Evolutionary conservation across 1,140 invertebrate species (phyloP).

Genomic region (Brachionus paranguensis): DNA sequence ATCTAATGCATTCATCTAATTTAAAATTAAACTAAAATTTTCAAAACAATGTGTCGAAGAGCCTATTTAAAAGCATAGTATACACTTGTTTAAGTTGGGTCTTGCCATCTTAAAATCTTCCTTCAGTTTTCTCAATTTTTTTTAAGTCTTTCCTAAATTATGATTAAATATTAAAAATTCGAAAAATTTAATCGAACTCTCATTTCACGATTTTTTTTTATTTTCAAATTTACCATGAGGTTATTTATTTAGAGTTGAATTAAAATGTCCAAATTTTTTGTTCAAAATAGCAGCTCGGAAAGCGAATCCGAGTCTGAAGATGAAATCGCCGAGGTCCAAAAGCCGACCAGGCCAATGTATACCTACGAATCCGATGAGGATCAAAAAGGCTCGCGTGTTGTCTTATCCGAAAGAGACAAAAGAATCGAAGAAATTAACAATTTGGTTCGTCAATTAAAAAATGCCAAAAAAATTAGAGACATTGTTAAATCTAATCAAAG

Average conservation of each 20-base stretch:
- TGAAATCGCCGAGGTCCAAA: conserved; percentile 18
- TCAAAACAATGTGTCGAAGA: conserved; percentile 22
- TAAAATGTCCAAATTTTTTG: conserved; percentile 36
- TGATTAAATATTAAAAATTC: not conserved
- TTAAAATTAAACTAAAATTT: not conserved
- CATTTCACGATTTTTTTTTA: not conserved
- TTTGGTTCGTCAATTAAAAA: conserved; percentile 35
- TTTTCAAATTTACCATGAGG: not conserved
- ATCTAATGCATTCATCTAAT: not conserved
- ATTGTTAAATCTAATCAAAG: conserved; percentile 19
- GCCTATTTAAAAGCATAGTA: not conserved
- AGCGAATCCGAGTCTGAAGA: conserved; percentile 38
- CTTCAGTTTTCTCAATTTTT: not conserved
- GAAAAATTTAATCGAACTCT: not conserved
- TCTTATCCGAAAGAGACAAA: conserved; percentile 28
- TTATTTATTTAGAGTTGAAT: not conserved
- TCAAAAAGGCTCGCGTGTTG: not conserved
- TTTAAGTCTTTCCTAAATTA: not conserved
- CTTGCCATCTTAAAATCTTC: not conserved
- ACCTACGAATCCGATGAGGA: conserved; percentile 14
- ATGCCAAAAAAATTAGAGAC: conserved; percentile 36
- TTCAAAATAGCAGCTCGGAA: conserved; percentile 35
- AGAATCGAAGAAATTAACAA: conserved; percentile 34
- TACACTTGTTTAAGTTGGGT: not conserved
- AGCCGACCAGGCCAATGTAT: not conserved